A percentile compares a stretch with the other conserved stretches of the same genome.
Conservation (phyloP, 2,888 invertebrate species). For the Orchesellides sinensis region DNA sequence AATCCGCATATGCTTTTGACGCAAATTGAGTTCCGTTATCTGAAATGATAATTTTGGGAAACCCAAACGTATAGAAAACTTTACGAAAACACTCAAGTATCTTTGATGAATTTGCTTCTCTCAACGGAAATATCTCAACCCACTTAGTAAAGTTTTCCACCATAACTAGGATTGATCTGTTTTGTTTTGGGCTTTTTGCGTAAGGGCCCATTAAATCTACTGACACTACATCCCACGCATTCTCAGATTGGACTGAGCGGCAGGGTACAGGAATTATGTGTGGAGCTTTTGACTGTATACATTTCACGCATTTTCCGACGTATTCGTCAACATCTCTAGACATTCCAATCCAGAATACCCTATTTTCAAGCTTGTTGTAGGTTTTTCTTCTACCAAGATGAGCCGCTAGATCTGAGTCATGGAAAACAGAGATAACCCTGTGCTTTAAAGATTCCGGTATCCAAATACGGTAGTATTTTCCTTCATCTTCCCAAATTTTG, state of each 20-base stretch:
- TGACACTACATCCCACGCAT: conserved; percentile 1
- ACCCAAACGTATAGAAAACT: conserved; percentile 40
- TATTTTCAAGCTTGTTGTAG: conserved; percentile 31
- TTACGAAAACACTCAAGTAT: conserved; percentile 23
- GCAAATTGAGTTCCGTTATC: conserved; percentile 58
- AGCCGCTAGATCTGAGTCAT: conserved; percentile 17
- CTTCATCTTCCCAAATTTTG: conserved; percentile 58
- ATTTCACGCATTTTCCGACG: conserved; percentile 39
- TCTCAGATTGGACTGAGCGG: not conserved
- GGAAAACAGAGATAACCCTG: conserved; percentile 49
- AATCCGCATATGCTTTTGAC: conserved; percentile 23
- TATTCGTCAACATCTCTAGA: conserved; percentile 24
- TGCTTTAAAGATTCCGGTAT: conserved; percentile 24
- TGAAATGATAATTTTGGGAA: conserved; percentile 22
- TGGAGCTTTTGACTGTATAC: conserved; percentile 39
- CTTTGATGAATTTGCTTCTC: conserved; percentile 8
- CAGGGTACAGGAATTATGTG: not conserved
- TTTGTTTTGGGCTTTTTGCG: not conserved
- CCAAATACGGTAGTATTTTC: conserved; percentile 47
- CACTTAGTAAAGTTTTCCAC: conserved; percentile 50
- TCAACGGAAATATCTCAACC: conserved; percentile 49
- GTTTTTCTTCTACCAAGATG: conserved; percentile 59
- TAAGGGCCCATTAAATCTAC: conserved; percentile 65
- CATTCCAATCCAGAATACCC: conserved; percentile 49
- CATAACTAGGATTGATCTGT: conserved; percentile 50